Conservation (phyloP, 2,113 vertebrate species). For the Chamaea fasciata region DNA sequence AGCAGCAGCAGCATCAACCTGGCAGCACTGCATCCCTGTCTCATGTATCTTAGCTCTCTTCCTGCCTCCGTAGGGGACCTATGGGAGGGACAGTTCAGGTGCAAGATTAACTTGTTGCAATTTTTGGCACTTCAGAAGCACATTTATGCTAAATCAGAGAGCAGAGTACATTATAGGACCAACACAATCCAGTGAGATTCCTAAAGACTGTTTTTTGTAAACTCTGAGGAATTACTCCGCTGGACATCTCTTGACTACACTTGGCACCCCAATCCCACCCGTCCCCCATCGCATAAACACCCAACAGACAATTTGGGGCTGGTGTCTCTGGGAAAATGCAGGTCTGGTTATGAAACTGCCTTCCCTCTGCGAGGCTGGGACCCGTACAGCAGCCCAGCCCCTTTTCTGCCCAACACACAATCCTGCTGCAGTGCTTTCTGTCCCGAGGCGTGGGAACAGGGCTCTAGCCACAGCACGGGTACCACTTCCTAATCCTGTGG, state of each 20-base stretch:
- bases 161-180: background rate
- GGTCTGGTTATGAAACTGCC: background rate
- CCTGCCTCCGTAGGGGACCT: background rate
- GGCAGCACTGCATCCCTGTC: too few species aligned
- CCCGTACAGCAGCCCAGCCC: accelerated
- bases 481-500: background rate
- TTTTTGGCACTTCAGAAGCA: background rate
- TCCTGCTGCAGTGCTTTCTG: accelerated
- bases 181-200: background rate
- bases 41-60: background rate
- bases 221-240: background rate
- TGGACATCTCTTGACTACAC: background rate
- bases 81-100: background rate
- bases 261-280: background rate
- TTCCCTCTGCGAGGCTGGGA: background rate
- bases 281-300: background rate
- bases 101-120: background rate
- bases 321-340: background rate
- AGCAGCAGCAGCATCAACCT: background rate
- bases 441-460: background rate
- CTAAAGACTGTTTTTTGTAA: background rate
- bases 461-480: accelerated
- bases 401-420: background rate
- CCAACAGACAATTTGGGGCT: background rate
- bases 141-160: background rate